Conservation (phyloP, 2,888 invertebrate species). For the Leptopterna dolabrata region DNA sequence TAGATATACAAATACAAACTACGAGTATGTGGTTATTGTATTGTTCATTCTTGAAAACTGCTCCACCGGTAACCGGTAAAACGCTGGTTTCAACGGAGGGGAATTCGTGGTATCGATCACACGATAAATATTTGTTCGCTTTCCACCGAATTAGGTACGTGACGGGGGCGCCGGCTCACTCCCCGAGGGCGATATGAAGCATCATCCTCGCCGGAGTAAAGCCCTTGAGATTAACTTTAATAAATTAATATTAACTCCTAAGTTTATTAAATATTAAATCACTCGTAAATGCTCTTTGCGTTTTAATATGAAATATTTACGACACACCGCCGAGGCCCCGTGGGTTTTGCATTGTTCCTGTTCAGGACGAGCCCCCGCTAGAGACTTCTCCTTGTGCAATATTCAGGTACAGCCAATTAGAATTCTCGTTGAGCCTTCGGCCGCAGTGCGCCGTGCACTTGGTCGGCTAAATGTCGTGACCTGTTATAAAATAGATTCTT, state of each 20-base stretch:
- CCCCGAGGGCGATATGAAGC: not conserved
- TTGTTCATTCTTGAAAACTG: not conserved
- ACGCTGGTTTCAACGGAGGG: not conserved
- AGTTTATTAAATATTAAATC: constrained; percentile 42
- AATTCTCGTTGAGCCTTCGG: not conserved
- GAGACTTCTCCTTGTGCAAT: not conserved
- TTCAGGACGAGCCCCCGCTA: not conserved
- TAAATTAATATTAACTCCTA: constrained; percentile 30
- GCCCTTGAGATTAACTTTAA: constrained; percentile 30
- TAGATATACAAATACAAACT: too few species aligned
- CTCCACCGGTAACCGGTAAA: not conserved
- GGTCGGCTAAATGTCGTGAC: not conserved
- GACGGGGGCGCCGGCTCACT: not conserved
- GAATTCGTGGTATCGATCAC: not conserved
- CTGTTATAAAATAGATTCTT: not conserved
- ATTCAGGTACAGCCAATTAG: constrained; percentile 18
- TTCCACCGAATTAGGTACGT: not conserved
- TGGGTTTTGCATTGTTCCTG: not conserved
- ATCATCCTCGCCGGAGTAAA: constrained; percentile 2
- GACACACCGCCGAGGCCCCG: not conserved
- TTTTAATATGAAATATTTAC: constrained; percentile 39
- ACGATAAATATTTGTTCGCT: constrained; percentile 21
- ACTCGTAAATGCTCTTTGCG: constrained; percentile 37
- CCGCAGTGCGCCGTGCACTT: not conserved
- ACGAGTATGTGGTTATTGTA: too few species aligned